phyloP scores from a whole-genome alignment of 2,113 vertebrate genomes.

The Xiphias gladius region DNA sequence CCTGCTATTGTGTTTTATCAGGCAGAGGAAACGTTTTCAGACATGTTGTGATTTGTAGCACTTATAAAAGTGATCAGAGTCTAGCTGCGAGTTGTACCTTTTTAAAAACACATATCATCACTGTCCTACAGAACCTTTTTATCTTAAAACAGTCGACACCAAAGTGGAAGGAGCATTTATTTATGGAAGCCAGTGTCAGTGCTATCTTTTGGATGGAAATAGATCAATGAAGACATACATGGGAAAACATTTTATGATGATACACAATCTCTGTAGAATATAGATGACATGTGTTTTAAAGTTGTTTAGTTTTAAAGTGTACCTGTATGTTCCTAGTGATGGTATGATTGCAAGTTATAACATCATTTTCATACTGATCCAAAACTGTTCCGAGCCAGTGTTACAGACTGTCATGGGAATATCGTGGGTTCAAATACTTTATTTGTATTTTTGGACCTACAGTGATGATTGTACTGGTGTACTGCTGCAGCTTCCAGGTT shows the following conservation, averaged over 20 bases:
- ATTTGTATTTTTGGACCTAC: conserved; percentile 25
- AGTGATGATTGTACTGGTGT: background rate
- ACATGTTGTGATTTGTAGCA: conserved; percentile 6
- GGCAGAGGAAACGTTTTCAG: background rate
- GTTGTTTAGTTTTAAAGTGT: conserved; percentile 17
- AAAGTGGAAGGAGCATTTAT: background rate
- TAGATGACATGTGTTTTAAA: background rate
- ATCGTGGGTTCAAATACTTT: background rate
- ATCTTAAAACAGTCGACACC: background rate
- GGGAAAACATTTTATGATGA: background rate
- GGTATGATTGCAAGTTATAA: background rate
- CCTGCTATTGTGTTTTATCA: background rate
- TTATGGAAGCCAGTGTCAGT: background rate
- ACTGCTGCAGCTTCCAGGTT: conserved; percentile 16
- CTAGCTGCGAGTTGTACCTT: background rate
- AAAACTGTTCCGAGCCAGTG: conserved; percentile 1
- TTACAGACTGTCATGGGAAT: background rate
- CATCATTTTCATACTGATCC: conserved; percentile 3
- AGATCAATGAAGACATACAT: background rate
- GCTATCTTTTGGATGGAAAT: too few relatives aligned
- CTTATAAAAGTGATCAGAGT: background rate
- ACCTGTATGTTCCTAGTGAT: background rate
- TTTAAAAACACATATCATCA: conserved; percentile 1
- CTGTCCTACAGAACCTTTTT: conserved; percentile 1
- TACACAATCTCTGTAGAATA: background rate